Conservation (phyloP, 2,888 invertebrate genomes). For the Rhagium mordax region DNA sequence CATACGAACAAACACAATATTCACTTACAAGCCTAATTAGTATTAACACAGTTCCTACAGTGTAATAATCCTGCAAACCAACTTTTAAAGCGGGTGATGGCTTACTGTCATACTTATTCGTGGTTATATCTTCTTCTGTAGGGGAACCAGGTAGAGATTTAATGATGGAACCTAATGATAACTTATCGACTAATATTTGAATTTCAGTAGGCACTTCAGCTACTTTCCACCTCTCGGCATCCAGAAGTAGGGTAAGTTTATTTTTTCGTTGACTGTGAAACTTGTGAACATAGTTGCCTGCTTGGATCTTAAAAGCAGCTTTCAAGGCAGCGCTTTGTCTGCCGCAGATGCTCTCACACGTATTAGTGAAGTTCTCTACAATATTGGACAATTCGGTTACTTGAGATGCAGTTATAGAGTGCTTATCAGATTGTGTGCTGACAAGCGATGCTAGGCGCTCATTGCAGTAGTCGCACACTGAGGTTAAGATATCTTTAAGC, state of each 20-base stretch:
- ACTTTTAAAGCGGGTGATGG: conserved; percentile 71
- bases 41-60: conserved; percentile 88
- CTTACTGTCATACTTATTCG: conserved; percentile 67
- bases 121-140: conserved; percentile 67
- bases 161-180: conserved; percentile 71
- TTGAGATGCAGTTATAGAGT: conserved; percentile 82
- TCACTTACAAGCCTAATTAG: conserved; percentile 93
- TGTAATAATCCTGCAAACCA: conserved; percentile 77
- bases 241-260: conserved; percentile 87
- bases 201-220: conserved; percentile 93
- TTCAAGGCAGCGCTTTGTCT: conserved; percentile 84
- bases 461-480: conserved; percentile 93
- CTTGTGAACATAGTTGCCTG: conserved; percentile 90
- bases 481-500: conserved; percentile 83
- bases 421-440: conserved; percentile 82
- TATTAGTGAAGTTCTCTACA: conserved; percentile 84
- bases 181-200: conserved; percentile 84
- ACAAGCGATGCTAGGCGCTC: conserved; percentile 93
- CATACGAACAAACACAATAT: conserved; percentile 87
- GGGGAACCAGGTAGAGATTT: conserved; percentile 65
- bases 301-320: conserved; percentile 89
- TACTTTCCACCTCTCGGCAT: conserved; percentile 94
- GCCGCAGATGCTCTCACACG: conserved; percentile 82
- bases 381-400: conserved; percentile 83
- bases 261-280: conserved; percentile 92